Percentiles rank a stretch among this genome's conserved stretches.
Conservation (phyloP, 2,113 vertebrate species). For the Gorsachius goisagi region DNA sequence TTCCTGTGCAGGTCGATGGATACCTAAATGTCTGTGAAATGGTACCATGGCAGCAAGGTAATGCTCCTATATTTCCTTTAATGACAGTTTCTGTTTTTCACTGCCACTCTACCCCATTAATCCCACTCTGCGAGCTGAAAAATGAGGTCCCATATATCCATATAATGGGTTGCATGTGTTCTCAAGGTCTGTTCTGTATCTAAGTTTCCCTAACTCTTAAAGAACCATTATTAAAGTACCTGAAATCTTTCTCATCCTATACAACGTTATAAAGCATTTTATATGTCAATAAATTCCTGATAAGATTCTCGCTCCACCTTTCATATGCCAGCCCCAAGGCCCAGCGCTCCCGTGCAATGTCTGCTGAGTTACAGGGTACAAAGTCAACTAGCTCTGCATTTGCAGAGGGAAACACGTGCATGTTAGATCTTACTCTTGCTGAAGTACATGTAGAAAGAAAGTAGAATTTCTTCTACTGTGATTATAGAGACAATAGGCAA, state of each 20-base stretch:
- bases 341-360: not conserved
- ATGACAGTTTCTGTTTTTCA: conserved; percentile 26
- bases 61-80: conserved; percentile 24
- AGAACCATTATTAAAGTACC: not conserved
- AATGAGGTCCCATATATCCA: not conserved
- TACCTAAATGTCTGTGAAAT: conserved; percentile 42
- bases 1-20: conserved; percentile 9
- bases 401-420: not conserved
- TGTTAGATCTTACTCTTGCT: not conserved
- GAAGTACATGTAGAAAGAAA: not conserved
- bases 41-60: not conserved
- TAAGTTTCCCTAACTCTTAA: not conserved
- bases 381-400: not conserved
- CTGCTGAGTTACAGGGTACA: not conserved
- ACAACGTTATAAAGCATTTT: not conserved
- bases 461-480: not conserved
- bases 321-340: not conserved
- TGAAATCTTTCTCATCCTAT: not conserved
- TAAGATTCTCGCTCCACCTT: not conserved
- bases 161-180: not conserved
- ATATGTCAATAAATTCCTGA: not conserved
- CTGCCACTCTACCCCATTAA: conserved; percentile 23
- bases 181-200: not conserved
- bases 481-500: not conserved
- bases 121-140: not conserved